Evolutionary conservation across 1,140 invertebrate genomes (phyloP).

Genomic region (Fragariocoptes setiger): DNA sequence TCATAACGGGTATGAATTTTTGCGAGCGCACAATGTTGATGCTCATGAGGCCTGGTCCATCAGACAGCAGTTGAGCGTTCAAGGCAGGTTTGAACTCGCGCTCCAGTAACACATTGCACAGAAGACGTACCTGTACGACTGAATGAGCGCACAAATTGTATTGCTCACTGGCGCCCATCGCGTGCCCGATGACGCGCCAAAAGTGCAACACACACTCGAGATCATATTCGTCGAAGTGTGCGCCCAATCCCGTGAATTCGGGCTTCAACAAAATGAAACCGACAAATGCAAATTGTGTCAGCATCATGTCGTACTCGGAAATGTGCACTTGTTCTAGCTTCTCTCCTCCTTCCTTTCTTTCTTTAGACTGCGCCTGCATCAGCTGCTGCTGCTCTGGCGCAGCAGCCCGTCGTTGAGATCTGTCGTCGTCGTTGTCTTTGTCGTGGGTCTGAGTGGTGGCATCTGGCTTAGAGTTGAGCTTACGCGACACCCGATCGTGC

Average conservation of each 20-base stretch:
- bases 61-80: no score
- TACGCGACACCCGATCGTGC: slow-evolving; percentile 16
- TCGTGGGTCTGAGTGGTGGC: no score
- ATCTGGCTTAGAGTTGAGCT: no score
- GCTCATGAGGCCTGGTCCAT: no score
- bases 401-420: no score
- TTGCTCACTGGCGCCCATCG: slow-evolving; percentile 47
- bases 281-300: slow-evolving; percentile 15
- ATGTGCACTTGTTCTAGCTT: slow-evolving; percentile 4
- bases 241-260: slow-evolving; percentile 10
- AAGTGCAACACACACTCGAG: slow-evolving; percentile 45
- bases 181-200: slow-evolving; percentile 42
- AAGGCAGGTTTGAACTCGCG: slow-evolving; percentile 2
- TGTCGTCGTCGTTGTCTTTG: no score
- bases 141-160: slow-evolving; percentile 24
- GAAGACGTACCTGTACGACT: slow-evolving; percentile 16
- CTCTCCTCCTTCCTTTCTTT: slow-evolving; percentile 21
- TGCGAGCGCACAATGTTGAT: no score
- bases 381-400: no score
- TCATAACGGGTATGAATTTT: no score
- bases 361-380: no score
- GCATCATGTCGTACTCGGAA: slow-evolving; percentile 15
- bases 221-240: slow-evolving; percentile 19
- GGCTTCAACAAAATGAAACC: slow-evolving; percentile 14
- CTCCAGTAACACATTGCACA: slow-evolving; percentile 17